A percentile compares a stretch with the other conserved stretches of the same genome.
Evolutionary conservation across 2,113 vertebrate species (phyloP).

Genomic region (Neolamprologus sp.): DNA sequence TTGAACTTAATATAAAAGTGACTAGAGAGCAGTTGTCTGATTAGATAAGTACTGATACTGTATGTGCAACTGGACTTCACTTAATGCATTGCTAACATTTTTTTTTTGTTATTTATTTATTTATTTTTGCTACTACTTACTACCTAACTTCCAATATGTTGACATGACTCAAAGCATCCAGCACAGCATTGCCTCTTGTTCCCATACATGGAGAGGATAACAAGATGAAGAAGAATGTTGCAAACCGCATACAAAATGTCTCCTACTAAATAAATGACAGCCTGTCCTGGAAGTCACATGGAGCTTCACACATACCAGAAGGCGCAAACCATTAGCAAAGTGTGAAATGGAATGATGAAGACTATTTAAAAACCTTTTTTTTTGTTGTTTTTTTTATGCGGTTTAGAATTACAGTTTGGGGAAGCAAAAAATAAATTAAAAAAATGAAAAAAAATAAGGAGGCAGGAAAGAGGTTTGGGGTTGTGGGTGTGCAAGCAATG

Average conservation of each 20-base stretch:
- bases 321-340: slow-evolving; percentile 23
- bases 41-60: slow-evolving; percentile 11
- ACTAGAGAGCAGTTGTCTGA: slow-evolving; percentile 3
- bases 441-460: not conserved
- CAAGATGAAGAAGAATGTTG: not conserved
- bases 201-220: not conserved
- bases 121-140: not conserved
- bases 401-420: slow-evolving; percentile 17
- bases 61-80: not conserved
- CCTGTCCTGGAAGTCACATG: slow-evolving; percentile 13
- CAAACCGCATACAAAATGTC: slow-evolving; percentile 5
- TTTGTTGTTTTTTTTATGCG: not conserved
- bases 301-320: slow-evolving; percentile 3
- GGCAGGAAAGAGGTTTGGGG: not conserved
- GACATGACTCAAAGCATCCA: not conserved
- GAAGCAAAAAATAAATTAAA: not conserved
- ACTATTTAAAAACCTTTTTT: not conserved
- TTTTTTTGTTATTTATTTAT: not conserved
- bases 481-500: slow-evolving; percentile 30
- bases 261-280: slow-evolving; percentile 28
- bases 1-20: slow-evolving; percentile 22
- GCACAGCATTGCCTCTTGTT: not conserved
- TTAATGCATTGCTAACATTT: not conserved
- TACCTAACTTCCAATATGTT: not conserved
- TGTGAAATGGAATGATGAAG: slow-evolving; percentile 19